A percentile compares a stretch with the other conserved stretches of the same genome.
These are phyloP conservation scores for Eupeodes corollae DNA, from an alignment of 1,140 invertebrate species.

Conservation along the genomic window DNA sequence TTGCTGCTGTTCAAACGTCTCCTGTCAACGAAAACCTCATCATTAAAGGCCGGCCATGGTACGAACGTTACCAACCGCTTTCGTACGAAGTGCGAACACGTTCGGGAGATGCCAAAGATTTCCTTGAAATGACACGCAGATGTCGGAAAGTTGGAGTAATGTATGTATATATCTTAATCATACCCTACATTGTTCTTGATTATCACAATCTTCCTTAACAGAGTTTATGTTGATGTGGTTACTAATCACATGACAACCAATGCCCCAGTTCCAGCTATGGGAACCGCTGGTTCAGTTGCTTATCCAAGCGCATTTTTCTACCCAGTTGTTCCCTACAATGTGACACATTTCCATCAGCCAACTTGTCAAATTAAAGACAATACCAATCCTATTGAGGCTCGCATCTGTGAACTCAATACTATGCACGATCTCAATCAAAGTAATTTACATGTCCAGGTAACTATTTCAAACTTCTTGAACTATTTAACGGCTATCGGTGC, in stretches of 20 bases:
- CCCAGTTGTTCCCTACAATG: constrained; percentile 40
- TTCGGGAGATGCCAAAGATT: constrained; percentile 61
- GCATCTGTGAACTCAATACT: constrained; percentile 58
- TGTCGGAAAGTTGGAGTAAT: constrained; percentile 62
- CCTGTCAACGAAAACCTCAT: constrained; percentile 39
- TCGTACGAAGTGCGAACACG: constrained; percentile 65
- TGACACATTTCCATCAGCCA: constrained; percentile 40
- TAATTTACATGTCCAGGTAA: constrained; percentile 49
- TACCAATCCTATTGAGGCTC: constrained; percentile 42
- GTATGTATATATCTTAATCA: too few relatives aligned
- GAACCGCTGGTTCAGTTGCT: constrained; percentile 42
- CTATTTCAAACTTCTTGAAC: constrained; percentile 56
- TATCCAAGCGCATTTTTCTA: constrained; percentile 35
- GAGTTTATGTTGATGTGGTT: constrained; percentile 63
- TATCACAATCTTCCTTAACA: constrained; percentile 2
- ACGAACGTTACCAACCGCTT: constrained; percentile 79
- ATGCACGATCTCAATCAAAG: constrained; percentile 59
- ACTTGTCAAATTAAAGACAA: constrained; percentile 42
- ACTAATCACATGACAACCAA: constrained; percentile 65
- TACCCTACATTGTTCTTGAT: too few relatives aligned
- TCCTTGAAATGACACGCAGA: constrained; percentile 60
- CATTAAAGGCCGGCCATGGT: constrained; percentile 50
- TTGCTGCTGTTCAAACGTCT: constrained; percentile 55
- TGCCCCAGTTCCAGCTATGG: constrained; percentile 16
- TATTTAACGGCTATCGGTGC: constrained; percentile 58